Conservation (phyloP, 2,888 invertebrate species). For the Hirtodrosophila histrioides region DNA sequence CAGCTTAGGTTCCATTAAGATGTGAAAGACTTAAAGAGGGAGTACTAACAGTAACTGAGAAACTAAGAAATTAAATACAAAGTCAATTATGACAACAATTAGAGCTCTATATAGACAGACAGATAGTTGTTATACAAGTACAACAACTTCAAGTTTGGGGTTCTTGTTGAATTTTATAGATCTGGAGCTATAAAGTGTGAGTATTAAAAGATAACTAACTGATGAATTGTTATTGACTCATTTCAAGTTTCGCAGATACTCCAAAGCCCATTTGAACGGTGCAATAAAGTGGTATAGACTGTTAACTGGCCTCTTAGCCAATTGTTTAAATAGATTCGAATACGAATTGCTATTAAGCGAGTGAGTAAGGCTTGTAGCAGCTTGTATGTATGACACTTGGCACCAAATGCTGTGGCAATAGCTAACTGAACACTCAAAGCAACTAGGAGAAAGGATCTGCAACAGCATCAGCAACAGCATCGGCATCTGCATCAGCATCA, state of each 20-base stretch:
- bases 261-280: background rate
- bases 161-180: no score
- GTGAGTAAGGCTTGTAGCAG: constrained; percentile 30
- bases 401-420: background rate
- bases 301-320: constrained; percentile 40
- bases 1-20: no score
- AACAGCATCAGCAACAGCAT: constrained; percentile 1
- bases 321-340: constrained; percentile 51
- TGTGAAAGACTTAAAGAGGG: no score
- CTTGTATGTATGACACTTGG: constrained; percentile 50
- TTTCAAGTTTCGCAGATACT: background rate
- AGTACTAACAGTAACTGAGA: no score
- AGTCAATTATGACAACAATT: no score
- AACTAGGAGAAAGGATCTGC: constrained; percentile 41
- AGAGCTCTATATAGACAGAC: no score
- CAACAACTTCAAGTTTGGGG: no score
- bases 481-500: constrained; percentile 8
- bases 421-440: constrained; percentile 4
- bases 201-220: no score
- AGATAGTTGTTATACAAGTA: no score
- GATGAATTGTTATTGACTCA: no score
- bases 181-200: no score
- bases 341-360: constrained; percentile 45
- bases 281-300: constrained; percentile 7
- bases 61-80: no score